phyloP scores from a whole-genome alignment of 2,113 vertebrate species.

The Salminus brasiliensis region DNA sequence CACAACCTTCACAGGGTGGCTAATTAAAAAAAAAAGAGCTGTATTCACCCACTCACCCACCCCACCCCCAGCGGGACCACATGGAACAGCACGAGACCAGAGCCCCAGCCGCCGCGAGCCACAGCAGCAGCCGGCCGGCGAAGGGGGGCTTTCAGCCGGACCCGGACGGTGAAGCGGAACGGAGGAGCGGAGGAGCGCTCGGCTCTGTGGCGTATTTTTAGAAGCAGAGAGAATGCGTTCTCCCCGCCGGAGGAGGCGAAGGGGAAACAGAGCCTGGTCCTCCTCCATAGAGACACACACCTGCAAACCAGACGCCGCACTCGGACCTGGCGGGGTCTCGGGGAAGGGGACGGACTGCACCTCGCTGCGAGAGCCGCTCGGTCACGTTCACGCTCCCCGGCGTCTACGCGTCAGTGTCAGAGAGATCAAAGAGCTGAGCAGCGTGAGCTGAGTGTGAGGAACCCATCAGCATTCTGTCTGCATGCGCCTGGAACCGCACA shows the following conservation, averaged over 20 bases:
- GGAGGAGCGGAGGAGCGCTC: not conserved
- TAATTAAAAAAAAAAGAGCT: not conserved
- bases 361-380: too few relatives aligned
- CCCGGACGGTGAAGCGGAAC: not conserved
- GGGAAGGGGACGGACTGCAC: too few relatives aligned
- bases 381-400: too few relatives aligned
- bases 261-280: not conserved
- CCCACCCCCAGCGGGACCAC: too few relatives aligned
- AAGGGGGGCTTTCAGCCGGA: not conserved
- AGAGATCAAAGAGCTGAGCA: too few relatives aligned
- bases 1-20: not conserved
- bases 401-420: too few relatives aligned
- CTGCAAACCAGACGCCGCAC: not conserved
- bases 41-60: not conserved
- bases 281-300: not conserved
- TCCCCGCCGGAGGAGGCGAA: not conserved
- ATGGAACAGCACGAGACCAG: too few relatives aligned
- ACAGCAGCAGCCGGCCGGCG: not conserved
- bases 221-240: slow-evolving; percentile 22
- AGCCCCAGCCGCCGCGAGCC: too few relatives aligned
- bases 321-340: too few relatives aligned
- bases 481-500: not conserved
- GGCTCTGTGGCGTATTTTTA: slow-evolving; percentile 48
- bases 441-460: not conserved
- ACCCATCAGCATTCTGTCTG: not conserved